A percentile compares a stretch with the other conserved stretches of the same genome.
phyloP scores from a whole-genome alignment of 2,113 vertebrate species.

The Myiozetetes cayanensis region DNA sequence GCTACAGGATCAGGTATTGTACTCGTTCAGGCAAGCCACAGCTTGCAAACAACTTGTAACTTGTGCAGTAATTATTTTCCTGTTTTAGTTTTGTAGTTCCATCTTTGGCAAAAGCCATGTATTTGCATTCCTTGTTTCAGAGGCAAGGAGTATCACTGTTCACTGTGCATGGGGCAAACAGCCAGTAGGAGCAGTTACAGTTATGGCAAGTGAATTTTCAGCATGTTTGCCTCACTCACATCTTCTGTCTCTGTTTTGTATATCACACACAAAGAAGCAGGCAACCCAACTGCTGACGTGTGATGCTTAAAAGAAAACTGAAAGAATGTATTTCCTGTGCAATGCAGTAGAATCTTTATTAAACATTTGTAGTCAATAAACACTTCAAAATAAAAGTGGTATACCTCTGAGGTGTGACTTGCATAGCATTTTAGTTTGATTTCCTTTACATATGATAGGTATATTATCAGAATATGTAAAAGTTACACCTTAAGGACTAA shows the following conservation, averaged over 20 bases:
- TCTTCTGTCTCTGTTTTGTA: not conserved
- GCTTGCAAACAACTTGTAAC: not conserved
- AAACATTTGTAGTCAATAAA: not conserved
- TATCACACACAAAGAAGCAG: not conserved
- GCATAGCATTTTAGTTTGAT: not conserved
- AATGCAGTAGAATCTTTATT: not conserved
- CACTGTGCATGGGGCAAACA: rapidly evolving
- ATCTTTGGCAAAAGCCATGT: not conserved
- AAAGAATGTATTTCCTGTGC: not conserved
- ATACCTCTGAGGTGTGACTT: not conserved
- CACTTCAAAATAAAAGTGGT: not conserved
- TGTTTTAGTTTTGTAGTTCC: not conserved
- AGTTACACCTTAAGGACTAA: not conserved
- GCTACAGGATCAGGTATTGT: not conserved
- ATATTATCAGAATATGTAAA: not conserved
- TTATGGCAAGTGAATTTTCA: not conserved
- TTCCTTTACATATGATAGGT: not conserved
- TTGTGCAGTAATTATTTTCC: not conserved
- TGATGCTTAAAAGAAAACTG: not conserved
- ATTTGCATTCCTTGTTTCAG: not conserved
- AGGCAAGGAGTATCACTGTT: not conserved
- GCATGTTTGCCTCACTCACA: not conserved
- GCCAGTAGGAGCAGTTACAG: not conserved
- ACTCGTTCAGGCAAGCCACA: not conserved
- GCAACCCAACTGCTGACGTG: not conserved